Percentiles rank a stretch among this genome's conserved stretches.
Conservation (phyloP, 2,113 vertebrate genomes). For the Daboia siamensis region DNA sequence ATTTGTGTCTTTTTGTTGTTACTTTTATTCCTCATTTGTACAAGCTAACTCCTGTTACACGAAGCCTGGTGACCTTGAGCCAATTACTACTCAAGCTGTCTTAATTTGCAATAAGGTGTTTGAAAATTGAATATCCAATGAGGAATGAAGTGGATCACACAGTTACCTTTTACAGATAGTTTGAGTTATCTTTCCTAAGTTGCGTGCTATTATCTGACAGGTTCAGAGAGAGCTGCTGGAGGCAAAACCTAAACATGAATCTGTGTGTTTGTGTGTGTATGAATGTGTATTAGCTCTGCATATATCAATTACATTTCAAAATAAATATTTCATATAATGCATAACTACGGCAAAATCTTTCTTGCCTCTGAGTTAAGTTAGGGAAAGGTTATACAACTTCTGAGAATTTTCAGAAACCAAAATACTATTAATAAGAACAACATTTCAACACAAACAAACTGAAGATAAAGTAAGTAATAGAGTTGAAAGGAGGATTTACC, state of each 20-base stretch:
- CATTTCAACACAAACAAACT: too few relatives aligned
- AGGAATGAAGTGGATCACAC: not conserved
- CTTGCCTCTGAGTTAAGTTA: too few relatives aligned
- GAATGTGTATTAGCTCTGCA: not conserved
- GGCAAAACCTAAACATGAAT: not conserved
- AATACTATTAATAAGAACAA: too few relatives aligned
- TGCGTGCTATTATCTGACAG: not conserved
- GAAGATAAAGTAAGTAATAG: too few relatives aligned
- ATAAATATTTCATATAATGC: not conserved
- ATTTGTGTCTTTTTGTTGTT: conserved; percentile 20
- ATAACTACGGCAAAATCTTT: not conserved
- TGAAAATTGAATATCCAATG: not conserved
- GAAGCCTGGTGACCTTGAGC: conserved; percentile 1
- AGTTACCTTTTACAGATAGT: not conserved
- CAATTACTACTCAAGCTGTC: conserved; percentile 3
- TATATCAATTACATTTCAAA: not conserved
- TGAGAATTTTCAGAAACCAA: too few relatives aligned
- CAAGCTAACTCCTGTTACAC: not conserved
- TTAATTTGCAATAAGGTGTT: not conserved
- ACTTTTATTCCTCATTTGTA: conserved; percentile 24
- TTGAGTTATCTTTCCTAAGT: not conserved
- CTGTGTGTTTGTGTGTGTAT: not conserved
- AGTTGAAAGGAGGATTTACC: too few relatives aligned
- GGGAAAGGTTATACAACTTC: too few relatives aligned
- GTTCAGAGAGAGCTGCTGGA: not conserved